Conservation (phyloP, 2,888 invertebrate genomes). For the Caenorhabditis afra region DNA sequence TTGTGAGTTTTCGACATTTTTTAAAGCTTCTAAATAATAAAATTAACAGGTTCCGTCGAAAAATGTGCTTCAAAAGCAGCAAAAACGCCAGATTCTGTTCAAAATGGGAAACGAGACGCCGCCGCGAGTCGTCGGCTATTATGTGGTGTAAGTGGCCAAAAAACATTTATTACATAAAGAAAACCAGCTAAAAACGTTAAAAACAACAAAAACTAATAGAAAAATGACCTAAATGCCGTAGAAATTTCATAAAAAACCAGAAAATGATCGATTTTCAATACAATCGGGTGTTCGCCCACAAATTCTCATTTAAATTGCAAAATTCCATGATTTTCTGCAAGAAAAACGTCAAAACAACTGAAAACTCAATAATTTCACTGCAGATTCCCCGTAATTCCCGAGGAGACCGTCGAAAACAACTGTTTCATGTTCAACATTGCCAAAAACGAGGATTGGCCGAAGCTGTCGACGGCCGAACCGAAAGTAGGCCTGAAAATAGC, state of each 20-base stretch:
- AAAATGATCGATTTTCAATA: constrained; percentile 2
- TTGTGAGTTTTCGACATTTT: constrained; percentile 24
- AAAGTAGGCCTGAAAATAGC: constrained; percentile 32
- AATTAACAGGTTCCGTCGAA: constrained; percentile 21
- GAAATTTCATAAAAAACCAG: background rate
- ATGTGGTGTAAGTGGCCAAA: constrained; percentile 70
- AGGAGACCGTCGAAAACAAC: constrained; percentile 79
- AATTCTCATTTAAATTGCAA: no score
- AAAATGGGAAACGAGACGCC: constrained; percentile 77
- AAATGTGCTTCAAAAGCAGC: constrained; percentile 44
- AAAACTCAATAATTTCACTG: background rate
- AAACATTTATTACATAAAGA: background rate
- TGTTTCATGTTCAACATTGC: constrained; percentile 76
- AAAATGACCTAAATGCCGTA: background rate
- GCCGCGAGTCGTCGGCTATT: constrained; percentile 73
- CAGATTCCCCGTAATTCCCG: constrained; percentile 78
- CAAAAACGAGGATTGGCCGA: constrained; percentile 78
- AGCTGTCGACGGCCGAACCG: constrained; percentile 73
- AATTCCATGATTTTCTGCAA: no score
- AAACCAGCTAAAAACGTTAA: background rate
- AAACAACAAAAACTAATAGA: background rate
- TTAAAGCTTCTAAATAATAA: background rate
- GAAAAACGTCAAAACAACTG: no score
- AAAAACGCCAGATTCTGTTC: constrained; percentile 71
- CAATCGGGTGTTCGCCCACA: background rate